Percentiles rank a stretch among this genome's conserved stretches.
Evolutionary conservation across 2,888 invertebrate species (phyloP).

Genomic region (Trachelus tabidus): DNA sequence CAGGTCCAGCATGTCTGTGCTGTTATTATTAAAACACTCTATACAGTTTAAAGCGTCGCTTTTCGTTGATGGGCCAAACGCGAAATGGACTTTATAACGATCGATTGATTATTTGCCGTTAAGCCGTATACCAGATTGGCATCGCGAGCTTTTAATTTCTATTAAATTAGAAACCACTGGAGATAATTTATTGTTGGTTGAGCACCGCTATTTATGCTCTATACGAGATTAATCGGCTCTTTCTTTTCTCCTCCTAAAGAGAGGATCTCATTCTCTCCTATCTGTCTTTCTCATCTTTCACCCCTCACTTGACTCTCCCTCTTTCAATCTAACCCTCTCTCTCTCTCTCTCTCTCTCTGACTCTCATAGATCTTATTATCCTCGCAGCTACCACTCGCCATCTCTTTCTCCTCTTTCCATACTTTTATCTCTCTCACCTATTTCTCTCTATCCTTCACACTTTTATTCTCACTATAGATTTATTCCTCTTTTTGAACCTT

Average conservation of each 20-base stretch:
- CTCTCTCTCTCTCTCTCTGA: background rate
- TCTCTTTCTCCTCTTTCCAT: background rate
- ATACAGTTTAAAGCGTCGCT: too few species aligned
- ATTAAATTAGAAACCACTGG: background rate
- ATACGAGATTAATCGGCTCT: conserved; percentile 20
- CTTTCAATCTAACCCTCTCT: background rate
- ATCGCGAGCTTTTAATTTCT: background rate
- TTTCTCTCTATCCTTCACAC: background rate
- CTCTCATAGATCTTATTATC: conserved; percentile 13
- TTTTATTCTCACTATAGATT: conserved; percentile 37
- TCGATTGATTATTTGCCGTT: background rate
- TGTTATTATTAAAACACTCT: background rate
- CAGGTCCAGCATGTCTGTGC: background rate
- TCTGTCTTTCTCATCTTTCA: background rate
- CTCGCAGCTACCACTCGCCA: background rate
- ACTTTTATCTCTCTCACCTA: background rate
- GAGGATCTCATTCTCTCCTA: background rate
- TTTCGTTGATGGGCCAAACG: too few species aligned
- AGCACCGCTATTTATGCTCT: conserved; percentile 4
- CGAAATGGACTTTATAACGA: background rate
- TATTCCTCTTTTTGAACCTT: conserved; percentile 38
- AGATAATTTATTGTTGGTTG: background rate
- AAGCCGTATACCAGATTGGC: background rate
- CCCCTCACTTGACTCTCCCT: background rate
- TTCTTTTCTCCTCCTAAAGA: conserved; percentile 11